Evolutionary conservation across 2,113 vertebrate genomes (phyloP), one percentile per base, ranked within the genome.

Genomic region (Trogon surrucura): DNA sequence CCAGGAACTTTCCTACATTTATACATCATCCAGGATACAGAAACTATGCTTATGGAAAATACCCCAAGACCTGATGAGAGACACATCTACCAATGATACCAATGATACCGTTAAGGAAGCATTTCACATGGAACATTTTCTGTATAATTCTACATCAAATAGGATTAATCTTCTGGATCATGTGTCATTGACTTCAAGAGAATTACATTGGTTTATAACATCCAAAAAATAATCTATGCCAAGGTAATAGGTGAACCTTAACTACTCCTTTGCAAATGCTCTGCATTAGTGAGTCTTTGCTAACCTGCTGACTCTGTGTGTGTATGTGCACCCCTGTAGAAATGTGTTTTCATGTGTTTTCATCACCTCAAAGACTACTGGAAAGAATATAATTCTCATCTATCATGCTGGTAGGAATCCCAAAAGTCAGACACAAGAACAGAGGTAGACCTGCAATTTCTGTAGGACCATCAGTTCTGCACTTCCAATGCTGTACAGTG

Each of bases 211-310:
- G 13, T 65, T 58, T 70, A 48, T 16, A 47, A 5, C 4, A n/a
- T 16, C 0, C 12, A 34, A 47, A 66, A 34, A 62, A 66, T n/a
- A 30, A 64, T 19, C 16, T 62, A 51, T 22, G 14, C 19, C 25
- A 75, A n/a, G 5, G 21, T 41, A 16, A 64, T 74, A 70, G 47
- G 48, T 30, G 21, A 66, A 71, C 3, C 5, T 44, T 75, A 58
- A n/a, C 22, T 36, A 51, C 27, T 30, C 8, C 18, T 53, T 64
- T 74, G 8, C 18, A 54, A 0, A 0, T 29, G 11, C 4, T 8
- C n/a, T 58, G 14, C 30, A 34, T 20, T 34, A 74, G 20, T 7
- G 9, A 62, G 16, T 25, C 11, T 32, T 84, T 58, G 18, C 30
- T 75, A 45, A 75, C 3, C 38, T 34, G 50, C 41, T 47, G 25